phyloP scores from a whole-genome alignment of 2,113 vertebrate genomes.

The Plecotus auritus region DNA sequence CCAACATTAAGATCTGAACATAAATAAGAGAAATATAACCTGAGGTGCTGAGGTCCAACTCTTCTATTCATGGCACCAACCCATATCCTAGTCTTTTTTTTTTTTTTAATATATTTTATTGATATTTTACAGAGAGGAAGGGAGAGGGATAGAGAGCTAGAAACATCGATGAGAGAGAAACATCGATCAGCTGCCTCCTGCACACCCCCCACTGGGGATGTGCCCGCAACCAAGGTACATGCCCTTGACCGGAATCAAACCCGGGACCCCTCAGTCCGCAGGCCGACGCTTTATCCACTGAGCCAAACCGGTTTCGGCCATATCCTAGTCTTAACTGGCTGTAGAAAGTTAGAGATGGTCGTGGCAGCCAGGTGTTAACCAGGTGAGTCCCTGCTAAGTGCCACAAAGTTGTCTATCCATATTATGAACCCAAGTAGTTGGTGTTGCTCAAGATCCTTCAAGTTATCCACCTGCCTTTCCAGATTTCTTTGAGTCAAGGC shows the following conservation, averaged over 20 bases:
- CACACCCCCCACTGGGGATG: too few relatives aligned
- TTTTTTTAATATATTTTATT: too few relatives aligned
- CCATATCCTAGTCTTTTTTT: neutral
- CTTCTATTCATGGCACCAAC: neutral
- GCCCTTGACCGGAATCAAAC: too few relatives aligned
- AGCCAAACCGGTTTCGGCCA: too few relatives aligned
- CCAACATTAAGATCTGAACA: neutral
- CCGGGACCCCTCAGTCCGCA: too few relatives aligned
- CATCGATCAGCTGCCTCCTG: too few relatives aligned
- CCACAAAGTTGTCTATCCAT: neutral
- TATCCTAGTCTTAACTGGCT: neutral
- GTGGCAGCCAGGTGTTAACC: neutral
- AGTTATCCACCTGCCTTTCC: neutral
- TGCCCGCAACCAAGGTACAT: too few relatives aligned
- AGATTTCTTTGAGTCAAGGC: slow-evolving; percentile 5
- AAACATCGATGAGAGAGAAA: too few relatives aligned
- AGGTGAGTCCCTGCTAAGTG: neutral
- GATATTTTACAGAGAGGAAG: too few relatives aligned
- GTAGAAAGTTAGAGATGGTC: neutral
- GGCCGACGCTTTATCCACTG: too few relatives aligned
- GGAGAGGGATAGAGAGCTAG: too few relatives aligned
- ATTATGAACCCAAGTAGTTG: neutral
- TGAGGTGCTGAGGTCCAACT: neutral
- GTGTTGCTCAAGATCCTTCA: neutral
- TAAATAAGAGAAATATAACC: neutral